Base-by-base conservation (phyloP, 2,888 invertebrate genomes). In the Hypercompe scribonia region DNA sequence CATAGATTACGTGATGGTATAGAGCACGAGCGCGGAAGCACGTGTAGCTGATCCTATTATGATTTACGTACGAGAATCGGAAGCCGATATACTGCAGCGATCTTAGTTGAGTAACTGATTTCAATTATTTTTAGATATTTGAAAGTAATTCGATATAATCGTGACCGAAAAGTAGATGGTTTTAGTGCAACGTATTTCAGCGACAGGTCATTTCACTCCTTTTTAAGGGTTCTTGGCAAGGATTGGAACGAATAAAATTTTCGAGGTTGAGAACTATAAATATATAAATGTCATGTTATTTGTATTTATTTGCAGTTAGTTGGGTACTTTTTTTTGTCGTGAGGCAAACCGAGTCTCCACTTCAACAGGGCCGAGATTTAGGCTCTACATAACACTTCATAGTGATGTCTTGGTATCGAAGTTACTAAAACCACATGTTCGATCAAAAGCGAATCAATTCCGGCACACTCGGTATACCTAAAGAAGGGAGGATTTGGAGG, bases 21-120 rank as follows among this genome's bases (percentile, higher is more conserved):
- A 39, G 58, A 24, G 63, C 77, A 82, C 82, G 81, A 68, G 83
- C 72, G 74, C 81, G 74, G 78, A 82, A 82, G 78, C 84, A 84
- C 82, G 79, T 81, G 84, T 65, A 74, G 31, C 36, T 73, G 78
- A 84, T 84, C 84, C 78, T 76, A 84, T 82, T 84, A 84, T 81
- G 81, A 84, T 80, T 80, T 84, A 82, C 73, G 77, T 54, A 66
- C 11, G 34, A 24, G 46, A 50, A 70, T 70, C 58, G 42, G 68
- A 74, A 71, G 63, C 64, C 64, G 71, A 64, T 70, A 65, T 58
- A 42, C 33, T 72, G 63, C 28, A 54, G 54, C 5, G 64, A 42
- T 46, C 61, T 61, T 31, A 15, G 31, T 28, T 61, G 18, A 61
- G 31, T 5, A 61, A 61, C 31, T 2, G 31, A 58, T n/a, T 28